Percentiles rank a stretch among this genome's conserved stretches.
Evolutionary conservation across 2,888 invertebrate species (phyloP).

Genomic region (Taphrorychus bicolor): DNA sequence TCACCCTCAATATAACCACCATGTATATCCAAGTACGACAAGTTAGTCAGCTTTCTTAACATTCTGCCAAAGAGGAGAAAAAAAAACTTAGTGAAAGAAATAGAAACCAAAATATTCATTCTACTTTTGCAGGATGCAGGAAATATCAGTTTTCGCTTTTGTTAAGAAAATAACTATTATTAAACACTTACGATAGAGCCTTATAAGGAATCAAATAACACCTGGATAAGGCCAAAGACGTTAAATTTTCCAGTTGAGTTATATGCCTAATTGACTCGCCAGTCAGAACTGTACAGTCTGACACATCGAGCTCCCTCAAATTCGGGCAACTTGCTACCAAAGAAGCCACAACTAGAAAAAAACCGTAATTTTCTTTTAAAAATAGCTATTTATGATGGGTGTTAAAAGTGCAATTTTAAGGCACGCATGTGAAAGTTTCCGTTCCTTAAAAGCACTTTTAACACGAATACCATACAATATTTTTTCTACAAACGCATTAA

Average conservation of each 20-base stretch:
- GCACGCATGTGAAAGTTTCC: too few relatives aligned
- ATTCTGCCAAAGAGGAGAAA: too few relatives aligned
- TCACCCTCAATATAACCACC: slow-evolving; percentile 75
- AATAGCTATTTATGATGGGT: too few relatives aligned
- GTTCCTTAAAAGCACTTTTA: too few relatives aligned
- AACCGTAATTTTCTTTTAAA: background rate
- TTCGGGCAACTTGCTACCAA: slow-evolving; percentile 73
- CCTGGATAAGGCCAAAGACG: slow-evolving; percentile 80
- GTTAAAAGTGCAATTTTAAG: too few relatives aligned
- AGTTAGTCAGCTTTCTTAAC: slow-evolving; percentile 67
- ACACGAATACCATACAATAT: too few relatives aligned
- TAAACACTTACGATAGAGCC: slow-evolving; percentile 70
- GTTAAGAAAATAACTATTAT: background rate
- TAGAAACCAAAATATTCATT: too few relatives aligned
- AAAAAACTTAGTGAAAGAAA: too few relatives aligned
- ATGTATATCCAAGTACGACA: slow-evolving; percentile 83
- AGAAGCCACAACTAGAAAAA: slow-evolving; percentile 68
- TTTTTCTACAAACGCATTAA: too few relatives aligned
- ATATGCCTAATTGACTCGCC: slow-evolving; percentile 67
- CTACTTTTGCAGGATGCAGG: too few relatives aligned
- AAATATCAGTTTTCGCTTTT: too few relatives aligned
- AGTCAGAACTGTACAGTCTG: slow-evolving; percentile 82
- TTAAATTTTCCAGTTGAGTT: slow-evolving; percentile 67
- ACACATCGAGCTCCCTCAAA: slow-evolving; percentile 84
- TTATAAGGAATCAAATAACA: slow-evolving; percentile 79